Conservation (phyloP, 2,113 vertebrate genomes). For the Petrocephalus zakoni region DNA sequence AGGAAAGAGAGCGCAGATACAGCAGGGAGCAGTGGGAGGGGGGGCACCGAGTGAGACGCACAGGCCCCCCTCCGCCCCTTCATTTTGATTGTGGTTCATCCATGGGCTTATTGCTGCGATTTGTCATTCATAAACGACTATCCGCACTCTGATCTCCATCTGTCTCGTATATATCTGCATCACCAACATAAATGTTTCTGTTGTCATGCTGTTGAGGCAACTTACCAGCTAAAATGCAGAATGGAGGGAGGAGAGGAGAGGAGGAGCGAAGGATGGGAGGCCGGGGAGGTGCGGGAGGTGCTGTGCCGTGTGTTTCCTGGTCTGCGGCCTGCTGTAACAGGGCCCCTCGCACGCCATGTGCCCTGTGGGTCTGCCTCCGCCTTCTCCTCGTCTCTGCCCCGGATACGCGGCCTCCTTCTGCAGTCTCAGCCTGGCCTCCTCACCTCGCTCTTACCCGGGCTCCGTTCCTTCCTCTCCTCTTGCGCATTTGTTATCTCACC, state of each 20-base stretch:
- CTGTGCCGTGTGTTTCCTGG: neutral
- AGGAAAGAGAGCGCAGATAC: neutral
- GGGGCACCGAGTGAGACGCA: neutral
- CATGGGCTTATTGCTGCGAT: slow-evolving; percentile 5
- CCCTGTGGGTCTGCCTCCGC: neutral
- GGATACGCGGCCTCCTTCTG: neutral
- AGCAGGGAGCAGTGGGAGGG: neutral
- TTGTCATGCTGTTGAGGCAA: neutral
- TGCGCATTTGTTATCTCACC: neutral
- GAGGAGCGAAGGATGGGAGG: neutral
- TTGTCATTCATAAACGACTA: slow-evolving; percentile 15
- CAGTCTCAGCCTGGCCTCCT: neutral
- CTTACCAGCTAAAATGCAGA: neutral
- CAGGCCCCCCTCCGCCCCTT: neutral
- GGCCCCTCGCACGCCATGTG: neutral
- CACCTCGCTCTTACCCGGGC: neutral
- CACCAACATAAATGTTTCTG: neutral
- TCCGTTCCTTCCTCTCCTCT: neutral
- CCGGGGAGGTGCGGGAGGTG: neutral
- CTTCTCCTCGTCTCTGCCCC: neutral
- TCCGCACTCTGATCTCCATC: neutral
- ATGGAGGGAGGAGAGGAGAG: neutral
- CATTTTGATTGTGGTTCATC: slow-evolving; percentile 3
- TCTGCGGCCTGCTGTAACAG: neutral
- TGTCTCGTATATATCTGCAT: neutral